Base-by-base conservation (phyloP, 2,113 vertebrate species). In the Columba janthina region DNA sequence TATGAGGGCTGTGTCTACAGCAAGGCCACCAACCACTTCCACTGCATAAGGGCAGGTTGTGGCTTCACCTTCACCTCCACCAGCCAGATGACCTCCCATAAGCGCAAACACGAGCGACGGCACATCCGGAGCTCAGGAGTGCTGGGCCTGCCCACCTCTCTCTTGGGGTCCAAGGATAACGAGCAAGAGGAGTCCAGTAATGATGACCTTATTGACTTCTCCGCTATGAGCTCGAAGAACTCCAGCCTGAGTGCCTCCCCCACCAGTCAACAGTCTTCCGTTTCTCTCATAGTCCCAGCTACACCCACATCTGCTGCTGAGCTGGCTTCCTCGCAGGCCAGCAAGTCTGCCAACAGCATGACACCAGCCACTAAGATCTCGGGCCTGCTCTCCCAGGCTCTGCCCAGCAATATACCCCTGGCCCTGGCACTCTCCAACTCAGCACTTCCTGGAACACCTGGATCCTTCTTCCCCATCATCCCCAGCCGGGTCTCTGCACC, bases 41-140 rank as follows among this genome's bases (percentile, higher is more conserved):
- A 99, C 97, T 99, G 99, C 98, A 99, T 99, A 89, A 99, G 99
- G 65, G 98, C 99, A 2, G 99, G 99, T 98, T 99, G 99, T 50
- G 99, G 99, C 97, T 99, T 99, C 98, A 99, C 99, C 97, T 99
- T 99, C 98, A 99, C 99, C 95, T 99, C 99, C 98, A 99, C 99
- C 97, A 99, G 99, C 98, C 99, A 99, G 98, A 99, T 99, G 99
- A 99, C 99, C 94, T 99, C 99, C 15, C 99, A 99, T 96, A 99
- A 99, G 95, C 99, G 99, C 97, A 99, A 99, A 89, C 99, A 99
- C 0, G 99, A 99, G 97, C 99, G 99, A 74, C 97, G 99, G 62
- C 99, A 99, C 98, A 98, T 99, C 96, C 99, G 99, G 62, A 98
- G 99, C 93, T 98, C 99, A 0, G 98, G 98, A 3, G 98, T 98